Conservation (phyloP, 2,797 vertebrate species). For the Coregonus sp. region DNA sequence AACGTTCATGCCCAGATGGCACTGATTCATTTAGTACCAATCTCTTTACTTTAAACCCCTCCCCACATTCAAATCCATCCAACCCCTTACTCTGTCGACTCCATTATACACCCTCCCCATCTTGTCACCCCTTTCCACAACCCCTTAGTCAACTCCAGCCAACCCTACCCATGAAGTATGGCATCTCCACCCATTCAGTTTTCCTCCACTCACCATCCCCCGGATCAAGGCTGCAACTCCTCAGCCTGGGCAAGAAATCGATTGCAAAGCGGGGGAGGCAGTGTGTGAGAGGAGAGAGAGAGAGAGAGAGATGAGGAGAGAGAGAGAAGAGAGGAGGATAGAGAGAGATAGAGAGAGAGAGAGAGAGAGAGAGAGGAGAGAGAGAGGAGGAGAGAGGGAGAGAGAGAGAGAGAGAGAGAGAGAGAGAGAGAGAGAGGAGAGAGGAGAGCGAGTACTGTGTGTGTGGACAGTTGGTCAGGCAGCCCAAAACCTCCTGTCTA, state of each 20-base stretch:
- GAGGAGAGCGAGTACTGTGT: conserved; percentile 2
- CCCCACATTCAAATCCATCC: not conserved
- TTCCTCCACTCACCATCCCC: conserved; percentile 23
- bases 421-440: conserved; percentile 38
- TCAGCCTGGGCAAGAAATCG: conserved; percentile 63
- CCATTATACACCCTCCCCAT: conserved; percentile 23
- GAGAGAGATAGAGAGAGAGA: conserved; percentile 11
- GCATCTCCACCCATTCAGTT: conserved; percentile 5
- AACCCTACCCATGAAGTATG: not conserved
- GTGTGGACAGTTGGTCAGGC: conserved; percentile 58
- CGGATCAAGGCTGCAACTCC: conserved; percentile 51
- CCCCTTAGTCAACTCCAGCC: not conserved
- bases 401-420: not conserved
- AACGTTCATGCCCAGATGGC: not conserved
- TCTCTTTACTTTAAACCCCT: no score
- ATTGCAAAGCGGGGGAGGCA: conserved; percentile 46
- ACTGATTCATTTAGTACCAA: not conserved
- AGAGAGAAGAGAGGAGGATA: not conserved
- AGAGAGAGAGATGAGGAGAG: not conserved
- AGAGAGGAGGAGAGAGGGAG: not conserved
- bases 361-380: not conserved
- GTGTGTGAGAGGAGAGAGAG: conserved; percentile 14
- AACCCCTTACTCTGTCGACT: conserved; percentile 5
- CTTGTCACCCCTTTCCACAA: conserved; percentile 6
- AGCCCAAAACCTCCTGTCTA: conserved; percentile 43